Evolutionary conservation across 2,797 vertebrate genomes (phyloP).

Genomic region (Anguilla obscura): DNA sequence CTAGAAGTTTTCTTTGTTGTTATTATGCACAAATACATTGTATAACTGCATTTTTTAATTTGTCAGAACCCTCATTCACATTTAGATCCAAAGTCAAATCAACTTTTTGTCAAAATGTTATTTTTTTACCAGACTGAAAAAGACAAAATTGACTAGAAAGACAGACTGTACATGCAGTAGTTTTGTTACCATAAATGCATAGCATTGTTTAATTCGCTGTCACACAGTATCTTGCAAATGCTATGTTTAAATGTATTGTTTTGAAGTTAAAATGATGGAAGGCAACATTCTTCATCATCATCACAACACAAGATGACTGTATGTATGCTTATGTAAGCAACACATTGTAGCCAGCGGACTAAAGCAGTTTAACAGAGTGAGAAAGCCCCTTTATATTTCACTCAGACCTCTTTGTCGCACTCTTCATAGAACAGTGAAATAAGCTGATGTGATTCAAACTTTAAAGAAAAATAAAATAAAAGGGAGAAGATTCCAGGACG

Average conservation of each 20-base stretch:
- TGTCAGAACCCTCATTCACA: not conserved
- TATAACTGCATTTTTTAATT: too few species aligned
- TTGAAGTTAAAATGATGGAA: not conserved
- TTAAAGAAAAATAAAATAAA: not conserved
- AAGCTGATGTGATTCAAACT: not conserved
- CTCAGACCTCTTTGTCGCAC: not conserved
- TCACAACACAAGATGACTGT: not conserved
- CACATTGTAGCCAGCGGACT: not conserved
- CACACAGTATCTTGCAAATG: not conserved
- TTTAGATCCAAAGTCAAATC: not conserved
- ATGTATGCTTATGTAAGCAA: not conserved
- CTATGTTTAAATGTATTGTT: not conserved
- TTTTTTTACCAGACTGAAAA: not conserved
- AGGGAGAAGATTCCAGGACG: constrained; percentile 11
- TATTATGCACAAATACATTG: not conserved
- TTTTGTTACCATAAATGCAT: not conserved
- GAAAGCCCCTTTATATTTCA: not conserved
- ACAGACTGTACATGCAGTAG: not conserved
- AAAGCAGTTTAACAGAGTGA: not conserved
- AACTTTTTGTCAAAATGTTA: not conserved
- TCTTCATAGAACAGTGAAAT: constrained; percentile 4
- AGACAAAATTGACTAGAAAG: not conserved
- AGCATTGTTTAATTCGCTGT: not conserved
- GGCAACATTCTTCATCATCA: not conserved
- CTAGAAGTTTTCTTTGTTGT: not conserved